Evolutionary conservation across 2,113 vertebrate genomes (phyloP), one percentile per base, ranked within the genome.

Genomic region (Nannospalax galili): DNA sequence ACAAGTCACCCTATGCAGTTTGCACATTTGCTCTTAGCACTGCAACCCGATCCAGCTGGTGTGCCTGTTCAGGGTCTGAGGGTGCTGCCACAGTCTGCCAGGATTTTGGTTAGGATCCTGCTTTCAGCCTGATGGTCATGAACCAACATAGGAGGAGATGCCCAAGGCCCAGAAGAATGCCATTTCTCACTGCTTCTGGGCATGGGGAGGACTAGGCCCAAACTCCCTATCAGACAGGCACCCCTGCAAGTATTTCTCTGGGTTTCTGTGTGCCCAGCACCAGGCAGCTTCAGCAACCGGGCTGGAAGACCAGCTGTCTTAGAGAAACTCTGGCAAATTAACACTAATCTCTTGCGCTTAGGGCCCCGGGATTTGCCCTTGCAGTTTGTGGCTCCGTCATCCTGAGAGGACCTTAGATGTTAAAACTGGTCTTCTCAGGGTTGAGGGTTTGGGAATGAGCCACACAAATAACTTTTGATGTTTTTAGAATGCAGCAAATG

Each of bases 71-170:
- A 64, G n/a, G n/a, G n/a, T n/a, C n/a, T n/a, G n/a, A n/a, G n/a
- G n/a, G n/a, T n/a, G n/a, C n/a, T n/a, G n/a, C n/a, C n/a, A n/a
- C n/a, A n/a, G n/a, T n/a, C n/a, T n/a, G n/a, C n/a, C n/a, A 82
- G 37, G 32, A 65, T 37, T 42, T 64, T 65, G 80, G 26, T 60
- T 84, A 2, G 99, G 99, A 99, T 98, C 99, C 99, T 99, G 99
- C 98, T 99, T 99, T 97, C 99, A 99, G 97, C 99, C 99, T 0
- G 98, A 99, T 0, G 99, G 99, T 77, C 99, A 98, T 75, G 97
- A 98, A 82, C 98, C 99, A 98, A 99, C 99, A 99, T 99, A 99
- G 0, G 99, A 99, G 0, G 99, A 99, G 96, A 98, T 99, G 85
- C 99, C 99, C 69, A 99, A 99, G 97, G 98, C 98, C 0, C 98